phyloP scores from a whole-genome alignment of 2,888 invertebrate species.

The Mongoloraphidia duomilia region DNA sequence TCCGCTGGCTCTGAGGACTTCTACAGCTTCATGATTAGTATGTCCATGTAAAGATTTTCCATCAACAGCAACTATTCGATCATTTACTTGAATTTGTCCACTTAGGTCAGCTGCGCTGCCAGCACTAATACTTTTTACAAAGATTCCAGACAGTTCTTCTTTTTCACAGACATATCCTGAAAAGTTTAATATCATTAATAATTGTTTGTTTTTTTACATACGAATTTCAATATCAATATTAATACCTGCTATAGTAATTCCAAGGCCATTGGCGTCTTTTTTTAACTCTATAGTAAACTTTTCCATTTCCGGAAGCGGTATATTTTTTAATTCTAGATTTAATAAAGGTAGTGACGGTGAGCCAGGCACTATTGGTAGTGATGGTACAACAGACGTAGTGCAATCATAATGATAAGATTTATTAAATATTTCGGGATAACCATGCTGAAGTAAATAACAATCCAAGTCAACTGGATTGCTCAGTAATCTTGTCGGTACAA shows the following conservation, averaged over 20 bases:
- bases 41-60: conserved; percentile 86
- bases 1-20: conserved; percentile 88
- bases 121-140: conserved; percentile 93
- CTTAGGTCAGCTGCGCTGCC: conserved; percentile 92
- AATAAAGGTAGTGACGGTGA: conserved; percentile 32
- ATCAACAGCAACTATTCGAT: conserved; percentile 97
- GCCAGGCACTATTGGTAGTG: conserved; percentile 22
- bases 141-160: conserved; percentile 96
- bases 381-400: conserved; percentile 23
- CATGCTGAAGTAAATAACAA: conserved; percentile 70
- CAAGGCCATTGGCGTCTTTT: conserved; percentile 85
- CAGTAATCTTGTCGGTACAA: conserved; percentile 58
- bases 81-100: conserved; percentile 88
- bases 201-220: background rate
- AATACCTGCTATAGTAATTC: conserved; percentile 80
- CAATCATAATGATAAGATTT: conserved; percentile 27
- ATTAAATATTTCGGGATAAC: conserved; percentile 61
- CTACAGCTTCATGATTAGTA: conserved; percentile 94
- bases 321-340: conserved; percentile 37
- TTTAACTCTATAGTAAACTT: conserved; percentile 85
- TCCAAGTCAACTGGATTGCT: conserved; percentile 79
- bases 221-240: background rate
- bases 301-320: conserved; percentile 80
- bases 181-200: background rate
- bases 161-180: conserved; percentile 89